A percentile compares a stretch with the other conserved stretches of the same genome.
phyloP scores from a whole-genome alignment of 2,797 vertebrate species.

The Australoheros facetus region DNA sequence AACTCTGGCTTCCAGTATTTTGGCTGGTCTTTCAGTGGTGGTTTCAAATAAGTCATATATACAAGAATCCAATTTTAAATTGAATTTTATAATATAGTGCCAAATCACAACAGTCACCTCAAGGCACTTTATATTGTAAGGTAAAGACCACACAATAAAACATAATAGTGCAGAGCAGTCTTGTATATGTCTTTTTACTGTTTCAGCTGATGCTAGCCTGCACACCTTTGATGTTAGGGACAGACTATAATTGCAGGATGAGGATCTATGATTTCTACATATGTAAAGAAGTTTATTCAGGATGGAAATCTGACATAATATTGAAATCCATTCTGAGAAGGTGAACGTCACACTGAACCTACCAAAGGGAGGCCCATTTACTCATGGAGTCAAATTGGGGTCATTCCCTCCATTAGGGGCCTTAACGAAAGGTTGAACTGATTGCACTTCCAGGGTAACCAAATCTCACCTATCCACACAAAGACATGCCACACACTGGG shows the following conservation, averaged over 20 bases:
- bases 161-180: neutral
- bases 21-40: neutral
- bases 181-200: neutral
- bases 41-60: neutral
- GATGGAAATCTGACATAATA: neutral
- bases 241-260: neutral
- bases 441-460: conserved; percentile 61
- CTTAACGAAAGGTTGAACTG: conserved; percentile 48
- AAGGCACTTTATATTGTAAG: too few relatives aligned
- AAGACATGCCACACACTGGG: conserved; percentile 74
- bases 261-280: neutral
- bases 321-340: conserved; percentile 1
- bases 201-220: neutral
- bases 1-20: neutral
- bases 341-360: neutral
- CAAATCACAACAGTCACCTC: too few relatives aligned
- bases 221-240: neutral
- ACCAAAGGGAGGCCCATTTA: conserved; percentile 4
- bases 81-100: too few relatives aligned
- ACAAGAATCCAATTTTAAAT: neutral
- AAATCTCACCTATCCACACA: conserved; percentile 74
- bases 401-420: conserved; percentile 51
- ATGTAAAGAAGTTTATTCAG: neutral
- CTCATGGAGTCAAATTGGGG: conserved; percentile 50
- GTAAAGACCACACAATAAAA: neutral